A percentile compares a stretch with the other conserved stretches of the same genome.
Evolutionary conservation across 2,888 invertebrate species (phyloP).

Genomic region (Lacanobia oleracea): DNA sequence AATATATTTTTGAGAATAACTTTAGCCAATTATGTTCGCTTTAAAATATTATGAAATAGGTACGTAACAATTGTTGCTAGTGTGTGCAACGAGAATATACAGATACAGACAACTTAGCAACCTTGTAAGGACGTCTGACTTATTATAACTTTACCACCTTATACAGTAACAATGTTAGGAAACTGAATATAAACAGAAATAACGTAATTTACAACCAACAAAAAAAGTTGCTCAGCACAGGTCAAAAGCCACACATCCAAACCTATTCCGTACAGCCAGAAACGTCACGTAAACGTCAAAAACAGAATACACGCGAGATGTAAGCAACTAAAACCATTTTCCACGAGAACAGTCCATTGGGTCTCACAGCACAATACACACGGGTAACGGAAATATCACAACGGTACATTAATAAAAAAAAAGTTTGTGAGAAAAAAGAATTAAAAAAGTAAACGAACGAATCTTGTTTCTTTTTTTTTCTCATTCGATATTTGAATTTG

Average conservation of each 20-base stretch:
- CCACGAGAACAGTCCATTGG: slow-evolving; percentile 75
- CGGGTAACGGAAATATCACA: slow-evolving; percentile 78
- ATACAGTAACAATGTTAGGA: not conserved
- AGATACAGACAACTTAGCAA: slow-evolving; percentile 39
- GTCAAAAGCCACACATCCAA: slow-evolving; percentile 56
- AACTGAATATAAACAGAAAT: not conserved
- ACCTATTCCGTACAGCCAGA: slow-evolving; percentile 58
- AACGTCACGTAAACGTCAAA: slow-evolving; percentile 63
- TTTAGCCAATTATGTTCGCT: slow-evolving; percentile 8
- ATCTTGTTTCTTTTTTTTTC: slow-evolving; percentile 76
- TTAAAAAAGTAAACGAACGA: slow-evolving; percentile 79
- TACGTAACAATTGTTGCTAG: slow-evolving; percentile 40
- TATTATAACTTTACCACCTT: slow-evolving; percentile 8
- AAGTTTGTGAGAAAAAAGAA: slow-evolving; percentile 64
- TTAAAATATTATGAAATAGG: slow-evolving; percentile 29
- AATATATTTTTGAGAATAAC: slow-evolving; percentile 16
- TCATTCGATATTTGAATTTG: slow-evolving; percentile 70
- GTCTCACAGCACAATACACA: slow-evolving; percentile 82
- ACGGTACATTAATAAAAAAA: slow-evolving; percentile 72
- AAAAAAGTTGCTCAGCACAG: slow-evolving; percentile 33
- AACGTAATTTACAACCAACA: not conserved
- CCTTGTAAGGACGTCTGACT: slow-evolving; percentile 60
- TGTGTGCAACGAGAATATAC: slow-evolving; percentile 38
- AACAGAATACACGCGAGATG: slow-evolving; percentile 63
- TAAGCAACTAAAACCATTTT: slow-evolving; percentile 68